Evolutionary conservation across 2,888 invertebrate species (phyloP), one percentile per base, ranked within the genome.

Genomic region (Ophion costatus): DNA sequence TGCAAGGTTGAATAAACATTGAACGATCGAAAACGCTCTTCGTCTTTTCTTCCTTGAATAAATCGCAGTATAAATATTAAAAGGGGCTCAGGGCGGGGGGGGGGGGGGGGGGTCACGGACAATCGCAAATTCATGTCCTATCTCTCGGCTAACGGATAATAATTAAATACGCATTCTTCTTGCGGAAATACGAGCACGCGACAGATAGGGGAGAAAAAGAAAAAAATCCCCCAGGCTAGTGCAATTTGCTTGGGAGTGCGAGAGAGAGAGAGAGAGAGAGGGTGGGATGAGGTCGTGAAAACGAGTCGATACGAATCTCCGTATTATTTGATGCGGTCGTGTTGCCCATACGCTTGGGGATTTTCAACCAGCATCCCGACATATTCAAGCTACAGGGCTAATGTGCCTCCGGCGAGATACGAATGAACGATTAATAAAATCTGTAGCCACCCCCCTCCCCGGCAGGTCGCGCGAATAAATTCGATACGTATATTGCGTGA

Each of bases 61-160:
- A 51, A 51, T 51, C 51, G 17, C 51, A n/a, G 51, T 51, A 51
- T 45, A 14, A 11, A 45, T 45, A 29, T 9, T 38, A 38, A 38
- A 38, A 38, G 38, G 38, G 9, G 5, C 38, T 63, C 51, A 22
- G 24, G 29, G 33, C 3, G 14, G 9, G 14, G 10, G 59, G 29
- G 70, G 80, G 66, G 63, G 22, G 24, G 69, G 83, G 84, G 82
- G 71, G 76, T n/a, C n/a, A n/a, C 80, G 77, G n/a, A n/a, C 74
- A 83, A 87, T 87, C 84, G 83, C 76, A 83, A 84, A 87, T 87
- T 88, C 87, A 89, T 89, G 84, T 78, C 84, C 80, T 87, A 87
- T 88, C 87, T 87, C 83, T 84, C 79, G 63, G 73, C 71, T 75
- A 83, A 77, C 81, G 85, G 83, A 88, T 86, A 87, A 88, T 85